A percentile compares a stretch with the other conserved stretches of the same genome.
phyloP scores from a whole-genome alignment of 2,113 vertebrate species.

The Tapirus terrestris region DNA sequence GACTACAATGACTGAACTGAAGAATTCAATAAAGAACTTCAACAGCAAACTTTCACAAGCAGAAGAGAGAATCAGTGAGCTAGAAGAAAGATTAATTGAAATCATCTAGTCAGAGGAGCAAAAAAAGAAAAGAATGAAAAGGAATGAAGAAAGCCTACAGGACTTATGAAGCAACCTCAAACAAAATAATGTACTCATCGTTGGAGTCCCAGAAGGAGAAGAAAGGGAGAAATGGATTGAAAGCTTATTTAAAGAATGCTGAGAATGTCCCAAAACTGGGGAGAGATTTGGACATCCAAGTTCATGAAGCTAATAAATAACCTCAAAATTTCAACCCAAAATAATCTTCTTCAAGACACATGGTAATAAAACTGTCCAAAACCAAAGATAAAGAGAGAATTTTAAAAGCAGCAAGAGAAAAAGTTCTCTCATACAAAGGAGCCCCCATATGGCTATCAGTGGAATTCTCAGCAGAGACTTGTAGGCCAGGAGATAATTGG shows the following conservation, averaged over 20 bases:
- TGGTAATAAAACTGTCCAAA: neutral
- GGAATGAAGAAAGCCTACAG: neutral
- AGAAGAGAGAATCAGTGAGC: neutral
- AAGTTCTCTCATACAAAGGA: neutral
- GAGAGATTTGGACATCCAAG: neutral
- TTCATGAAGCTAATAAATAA: neutral
- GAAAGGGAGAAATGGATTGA: neutral
- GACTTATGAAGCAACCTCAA: neutral
- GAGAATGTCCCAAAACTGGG: neutral
- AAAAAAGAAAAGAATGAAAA: neutral
- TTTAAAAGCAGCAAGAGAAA: neutral
- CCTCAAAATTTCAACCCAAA: neutral
- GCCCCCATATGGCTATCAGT: neutral
- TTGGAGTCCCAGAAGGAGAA: neutral
- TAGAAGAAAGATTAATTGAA: neutral
- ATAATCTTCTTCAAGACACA: neutral
- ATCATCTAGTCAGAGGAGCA: neutral
- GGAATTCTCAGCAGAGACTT: neutral
- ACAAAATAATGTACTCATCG: neutral
- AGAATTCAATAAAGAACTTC: neutral
- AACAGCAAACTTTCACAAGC: neutral
- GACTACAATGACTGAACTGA: neutral
- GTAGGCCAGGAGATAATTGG: neutral
- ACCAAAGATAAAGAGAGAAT: neutral
- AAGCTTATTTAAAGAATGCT: neutral